Conservation (phyloP, 2,888 invertebrate genomes). For the Lasius platythorax region DNA sequence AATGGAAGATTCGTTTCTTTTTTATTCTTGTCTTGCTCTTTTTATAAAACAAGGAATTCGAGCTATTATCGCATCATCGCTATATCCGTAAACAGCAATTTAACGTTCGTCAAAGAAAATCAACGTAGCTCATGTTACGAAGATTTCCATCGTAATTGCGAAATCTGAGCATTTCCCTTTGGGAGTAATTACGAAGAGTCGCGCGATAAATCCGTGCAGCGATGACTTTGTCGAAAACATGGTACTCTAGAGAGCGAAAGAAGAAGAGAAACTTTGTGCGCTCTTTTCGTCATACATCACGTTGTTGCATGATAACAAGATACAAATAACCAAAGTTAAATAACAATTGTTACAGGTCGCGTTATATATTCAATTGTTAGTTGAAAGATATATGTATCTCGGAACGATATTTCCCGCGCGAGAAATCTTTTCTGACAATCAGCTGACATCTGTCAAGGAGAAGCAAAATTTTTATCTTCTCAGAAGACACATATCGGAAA, state of each 20-base stretch:
- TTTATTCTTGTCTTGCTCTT: not conserved
- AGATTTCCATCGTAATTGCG: slow-evolving; percentile 44
- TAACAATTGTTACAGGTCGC: not conserved
- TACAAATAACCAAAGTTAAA: slow-evolving; percentile 1
- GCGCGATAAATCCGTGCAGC: slow-evolving; percentile 27
- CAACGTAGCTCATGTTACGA: slow-evolving; percentile 6
- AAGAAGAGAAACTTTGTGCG: not conserved
- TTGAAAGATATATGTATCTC: not conserved
- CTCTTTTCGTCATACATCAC: not conserved
- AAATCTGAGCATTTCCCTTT: slow-evolving; percentile 26
- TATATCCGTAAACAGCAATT: slow-evolving; percentile 29
- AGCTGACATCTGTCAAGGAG: not conserved
- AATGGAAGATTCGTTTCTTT: not conserved
- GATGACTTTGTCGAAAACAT: slow-evolving; percentile 30
- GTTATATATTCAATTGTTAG: not conserved
- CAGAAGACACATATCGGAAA: not conserved
- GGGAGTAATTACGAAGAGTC: slow-evolving; percentile 25
- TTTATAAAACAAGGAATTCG: not conserved
- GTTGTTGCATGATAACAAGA: not conserved
- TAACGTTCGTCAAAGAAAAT: slow-evolving; percentile 12
- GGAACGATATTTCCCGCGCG: not conserved
- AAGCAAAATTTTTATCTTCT: not conserved
- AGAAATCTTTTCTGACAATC: not conserved
- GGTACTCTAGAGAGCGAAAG: not conserved
- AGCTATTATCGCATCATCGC: not conserved